Evolutionary conservation across 2,888 invertebrate genomes (phyloP), one percentile per base, ranked within the genome.

Genomic region (Salticus scenicus): DNA sequence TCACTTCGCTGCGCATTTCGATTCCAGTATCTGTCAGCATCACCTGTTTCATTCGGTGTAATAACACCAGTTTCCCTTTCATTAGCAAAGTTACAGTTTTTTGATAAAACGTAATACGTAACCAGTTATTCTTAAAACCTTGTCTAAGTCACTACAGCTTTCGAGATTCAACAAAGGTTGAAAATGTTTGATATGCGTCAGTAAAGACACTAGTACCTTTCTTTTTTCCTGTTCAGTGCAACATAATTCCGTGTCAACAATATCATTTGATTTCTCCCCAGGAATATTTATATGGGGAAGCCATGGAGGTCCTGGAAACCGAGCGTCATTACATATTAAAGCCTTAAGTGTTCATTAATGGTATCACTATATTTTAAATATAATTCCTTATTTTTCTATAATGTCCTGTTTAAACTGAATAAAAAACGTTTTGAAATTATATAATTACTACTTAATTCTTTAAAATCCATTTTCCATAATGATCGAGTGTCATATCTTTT

Each of bases 291-390:
- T n/a, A 14, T 33, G 12, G 1, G 4, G 1, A 0, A 69, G 69
- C 69, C 69, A 69, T 17, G 69, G 8, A 1, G 69, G 69, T 69
- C 69, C 69, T 4, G 14, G n/a, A 20, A 69, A 69, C 69, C 69
- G 33, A 17, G n/a, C 33, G 4, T 1, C 0, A 10, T 69, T 33
- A 33, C 33, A n/a, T 17, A 69, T n/a, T 17, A n/a, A 10, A 20
- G 12, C n/a, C 33, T 69, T 4, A n/a, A n/a, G n/a, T n/a, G n/a
- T n/a, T n/a, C n/a, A n/a, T n/a, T n/a, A n/a, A n/a, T n/a, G n/a
- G n/a, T n/a, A n/a, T n/a, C n/a, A n/a, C n/a, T n/a, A n/a, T n/a
- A n/a, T n/a, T n/a, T n/a, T n/a, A n/a, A n/a, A n/a, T n/a, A n/a
- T n/a, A n/a, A n/a, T n/a, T n/a, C n/a, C n/a, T n/a, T n/a, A n/a